Evolutionary conservation across 2,888 invertebrate species (phyloP), one percentile per base, ranked within the genome.

Genomic region (Drosophila subsilvestris): DNA sequence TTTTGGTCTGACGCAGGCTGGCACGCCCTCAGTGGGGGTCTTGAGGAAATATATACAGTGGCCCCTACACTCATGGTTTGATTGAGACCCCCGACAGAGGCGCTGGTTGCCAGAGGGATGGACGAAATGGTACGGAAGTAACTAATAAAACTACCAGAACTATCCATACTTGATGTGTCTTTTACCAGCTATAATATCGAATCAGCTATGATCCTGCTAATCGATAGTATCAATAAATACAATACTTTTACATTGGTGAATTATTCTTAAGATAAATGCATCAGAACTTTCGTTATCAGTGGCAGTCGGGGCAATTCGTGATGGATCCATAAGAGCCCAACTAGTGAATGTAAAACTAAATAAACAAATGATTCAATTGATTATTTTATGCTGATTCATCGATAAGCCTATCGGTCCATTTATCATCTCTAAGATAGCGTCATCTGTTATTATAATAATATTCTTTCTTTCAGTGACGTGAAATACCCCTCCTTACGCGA

Each of bases 1-100:
- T 62, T 69, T 62, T 69, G 49, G 48, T 27, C 47, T 48, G 65
- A 65, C 65, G 66, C 63, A 53, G 65, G 43, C 45, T 37, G 45
- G 60, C 22, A 59, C 44, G 32, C 44, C n/a, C 61, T 25, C 48
- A 25, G 32, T 43, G 17, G 44, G 51, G 51, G 37, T 45, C 14
- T 47, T 18, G 17, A 14, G 45, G 50, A 72, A 72, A 50, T 49
- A 29, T 9, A 44, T 3, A 9, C 37, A 42, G 22, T 9, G n/a
- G n/a, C 7, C 37, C 37, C 37, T 37, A 6, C 14, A 37, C n/a
- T n/a, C n/a, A n/a, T n/a, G n/a, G 14, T 12, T 42, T 55, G 54
- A 44, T 44, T 55, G 42, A 25, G 54, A 44, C 17, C 25, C 10
- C 22, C 17, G 43, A 27, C 63, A 73, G 55, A 49, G 63, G 29